Evolutionary conservation across 1,140 invertebrate genomes (phyloP).

Genomic region (Drosophila nikananu): DNA sequence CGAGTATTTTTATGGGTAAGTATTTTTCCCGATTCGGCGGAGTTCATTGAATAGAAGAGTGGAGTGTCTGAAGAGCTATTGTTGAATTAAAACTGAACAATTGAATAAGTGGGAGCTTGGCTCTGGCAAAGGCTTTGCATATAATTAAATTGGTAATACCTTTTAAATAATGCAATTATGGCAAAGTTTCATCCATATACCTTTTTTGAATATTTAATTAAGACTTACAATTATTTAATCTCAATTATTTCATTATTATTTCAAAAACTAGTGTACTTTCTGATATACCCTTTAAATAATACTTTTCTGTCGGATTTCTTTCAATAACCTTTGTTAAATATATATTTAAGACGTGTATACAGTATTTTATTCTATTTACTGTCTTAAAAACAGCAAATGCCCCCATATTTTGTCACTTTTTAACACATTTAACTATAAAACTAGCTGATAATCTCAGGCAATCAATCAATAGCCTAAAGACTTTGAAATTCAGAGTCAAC

Average conservation of each 20-base stretch:
- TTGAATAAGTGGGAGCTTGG: neutral
- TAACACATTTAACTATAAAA: neutral
- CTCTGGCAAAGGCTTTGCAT: neutral
- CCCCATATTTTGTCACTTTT: neutral
- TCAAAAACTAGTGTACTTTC: too few relatives aligned
- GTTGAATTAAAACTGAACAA: slow-evolving; percentile 1
- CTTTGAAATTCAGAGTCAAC: slow-evolving; percentile 2
- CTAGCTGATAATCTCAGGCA: neutral
- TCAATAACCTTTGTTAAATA: too few relatives aligned
- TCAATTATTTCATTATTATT: too few relatives aligned
- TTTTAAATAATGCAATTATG: neutral
- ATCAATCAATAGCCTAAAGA: slow-evolving; percentile 4
- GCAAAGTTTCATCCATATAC: neutral
- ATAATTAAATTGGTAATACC: neutral
- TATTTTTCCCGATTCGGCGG: slow-evolving; percentile 6
- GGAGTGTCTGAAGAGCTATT: slow-evolving; percentile 10
- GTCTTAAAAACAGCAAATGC: too few relatives aligned
- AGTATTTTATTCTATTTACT: too few relatives aligned
- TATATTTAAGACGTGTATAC: too few relatives aligned
- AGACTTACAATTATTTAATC: neutral
- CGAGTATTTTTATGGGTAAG: slow-evolving; percentile 9
- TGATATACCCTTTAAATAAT: too few relatives aligned
- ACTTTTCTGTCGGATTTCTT: too few relatives aligned
- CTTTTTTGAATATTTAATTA: too few relatives aligned
- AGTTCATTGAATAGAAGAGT: slow-evolving; percentile 18